Conservation (phyloP, 2,797 vertebrate species). For the Sparus aurata region DNA sequence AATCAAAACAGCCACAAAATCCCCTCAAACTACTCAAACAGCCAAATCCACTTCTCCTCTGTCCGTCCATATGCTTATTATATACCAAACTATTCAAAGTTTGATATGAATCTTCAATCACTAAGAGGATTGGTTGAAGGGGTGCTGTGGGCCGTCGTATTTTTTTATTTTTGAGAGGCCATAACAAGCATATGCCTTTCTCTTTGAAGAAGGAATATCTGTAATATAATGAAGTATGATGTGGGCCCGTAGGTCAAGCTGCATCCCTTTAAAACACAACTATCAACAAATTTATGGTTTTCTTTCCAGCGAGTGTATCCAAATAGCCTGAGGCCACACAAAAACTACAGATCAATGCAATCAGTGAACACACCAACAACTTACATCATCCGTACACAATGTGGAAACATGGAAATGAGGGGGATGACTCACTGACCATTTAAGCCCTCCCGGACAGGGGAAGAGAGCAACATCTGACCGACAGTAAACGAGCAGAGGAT, state of each 20-base stretch:
- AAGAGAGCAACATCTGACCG: conserved; percentile 46
- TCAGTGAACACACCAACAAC: conserved; percentile 64
- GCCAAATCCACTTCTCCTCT: conserved; percentile 11
- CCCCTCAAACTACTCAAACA: conserved; percentile 1
- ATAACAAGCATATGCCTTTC: conserved; percentile 15
- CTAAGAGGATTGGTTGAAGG: background rate
- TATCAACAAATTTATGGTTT: conserved; percentile 8
- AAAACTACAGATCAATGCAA: conserved; percentile 62
- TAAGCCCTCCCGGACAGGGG: conserved; percentile 45
- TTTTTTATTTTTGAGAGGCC: conserved; percentile 3
- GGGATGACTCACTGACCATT: conserved; percentile 64
- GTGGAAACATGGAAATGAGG: conserved; percentile 61
- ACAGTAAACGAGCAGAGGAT: conserved; percentile 30
- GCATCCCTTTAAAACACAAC: conserved; percentile 27
- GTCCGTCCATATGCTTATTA: background rate
- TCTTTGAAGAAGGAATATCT: conserved; percentile 1
- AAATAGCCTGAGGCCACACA: conserved; percentile 18
- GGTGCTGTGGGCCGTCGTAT: background rate
- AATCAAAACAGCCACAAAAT: conserved; percentile 25
- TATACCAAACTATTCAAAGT: background rate
- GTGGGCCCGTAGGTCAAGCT: conserved; percentile 11
- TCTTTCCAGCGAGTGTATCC: conserved; percentile 38
- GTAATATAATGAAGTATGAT: conserved; percentile 10
- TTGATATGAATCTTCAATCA: background rate
- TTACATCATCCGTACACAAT: conserved; percentile 62